Evolutionary conservation across 2,888 invertebrate species (phyloP).

Genomic region (Myopa tessellatipennis): DNA sequence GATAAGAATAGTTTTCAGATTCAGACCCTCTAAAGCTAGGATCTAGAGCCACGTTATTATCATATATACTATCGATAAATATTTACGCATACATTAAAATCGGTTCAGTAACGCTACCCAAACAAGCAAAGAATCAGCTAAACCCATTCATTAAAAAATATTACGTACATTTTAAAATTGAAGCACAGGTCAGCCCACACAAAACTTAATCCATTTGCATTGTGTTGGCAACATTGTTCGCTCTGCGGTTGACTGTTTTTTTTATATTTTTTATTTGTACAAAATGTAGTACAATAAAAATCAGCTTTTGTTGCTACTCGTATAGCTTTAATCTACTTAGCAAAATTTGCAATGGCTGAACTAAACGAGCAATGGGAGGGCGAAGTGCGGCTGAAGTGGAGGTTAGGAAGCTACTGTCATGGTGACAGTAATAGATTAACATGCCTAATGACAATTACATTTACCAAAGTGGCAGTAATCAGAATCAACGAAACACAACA

Average conservation of each 20-base stretch:
- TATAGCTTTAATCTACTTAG: constrained; percentile 38
- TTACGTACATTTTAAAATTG: too few relatives aligned
- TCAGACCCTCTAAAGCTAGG: too few relatives aligned
- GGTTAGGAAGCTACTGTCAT: not conserved
- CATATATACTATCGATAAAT: too few relatives aligned
- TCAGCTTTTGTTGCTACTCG: constrained; percentile 20
- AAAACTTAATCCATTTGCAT: constrained; percentile 29
- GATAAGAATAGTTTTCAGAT: too few relatives aligned
- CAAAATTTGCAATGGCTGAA: constrained; percentile 20
- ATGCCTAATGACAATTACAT: constrained; percentile 52
- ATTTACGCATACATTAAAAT: too few relatives aligned
- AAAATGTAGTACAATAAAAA: not conserved
- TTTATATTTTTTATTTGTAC: too few relatives aligned
- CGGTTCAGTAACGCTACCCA: too few relatives aligned
- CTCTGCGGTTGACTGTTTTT: not conserved
- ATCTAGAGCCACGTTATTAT: too few relatives aligned
- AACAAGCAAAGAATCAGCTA: too few relatives aligned
- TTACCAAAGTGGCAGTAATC: constrained; percentile 48
- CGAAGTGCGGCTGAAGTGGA: not conserved
- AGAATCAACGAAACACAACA: constrained; percentile 37
- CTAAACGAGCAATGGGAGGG: not conserved
- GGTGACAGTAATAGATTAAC: constrained; percentile 42
- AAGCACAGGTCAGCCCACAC: too few relatives aligned
- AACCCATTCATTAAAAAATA: too few relatives aligned
- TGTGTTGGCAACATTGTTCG: not conserved